Conservation (phyloP, 2,888 invertebrate genomes). For the Philereme vetulata region DNA sequence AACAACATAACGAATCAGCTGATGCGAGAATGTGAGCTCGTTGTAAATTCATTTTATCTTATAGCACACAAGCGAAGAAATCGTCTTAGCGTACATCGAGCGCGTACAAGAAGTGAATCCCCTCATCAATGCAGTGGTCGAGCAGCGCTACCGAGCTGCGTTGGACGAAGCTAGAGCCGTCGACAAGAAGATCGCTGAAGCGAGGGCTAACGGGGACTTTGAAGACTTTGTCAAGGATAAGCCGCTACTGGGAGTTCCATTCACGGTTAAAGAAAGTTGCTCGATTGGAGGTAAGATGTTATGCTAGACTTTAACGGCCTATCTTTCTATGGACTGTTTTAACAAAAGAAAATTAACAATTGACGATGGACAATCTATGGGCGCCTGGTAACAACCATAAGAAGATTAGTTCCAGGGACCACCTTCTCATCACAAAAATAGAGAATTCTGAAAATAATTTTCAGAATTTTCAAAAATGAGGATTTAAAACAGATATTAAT, state of each 20-base stretch:
- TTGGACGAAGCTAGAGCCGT: conserved; percentile 82
- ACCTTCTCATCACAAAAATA: too few relatives aligned
- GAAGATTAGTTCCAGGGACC: too few relatives aligned
- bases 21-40: too few relatives aligned
- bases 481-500: too few relatives aligned
- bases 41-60: conserved; percentile 11
- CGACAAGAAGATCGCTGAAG: conserved; percentile 49
- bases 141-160: conserved; percentile 86
- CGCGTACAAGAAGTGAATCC: conserved; percentile 87
- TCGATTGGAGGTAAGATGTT: conserved; percentile 85
- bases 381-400: too few relatives aligned
- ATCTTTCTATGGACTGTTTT: too few relatives aligned
- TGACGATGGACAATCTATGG: too few relatives aligned
- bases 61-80: conserved; percentile 84
- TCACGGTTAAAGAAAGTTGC: conserved; percentile 92
- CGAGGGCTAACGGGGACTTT: conserved; percentile 63
- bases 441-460: too few relatives aligned
- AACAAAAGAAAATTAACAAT: too few relatives aligned
- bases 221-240: conserved; percentile 73
- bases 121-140: conserved; percentile 87
- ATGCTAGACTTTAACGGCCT: too few relatives aligned
- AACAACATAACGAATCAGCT: too few relatives aligned
- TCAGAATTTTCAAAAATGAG: too few relatives aligned
- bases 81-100: conserved; percentile 85
- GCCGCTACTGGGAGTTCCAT: conserved; percentile 91